These are phyloP conservation scores for Drosophila gaucha DNA, from an alignment of 2,888 invertebrate genomes.

Conservation along the genomic window DNA sequence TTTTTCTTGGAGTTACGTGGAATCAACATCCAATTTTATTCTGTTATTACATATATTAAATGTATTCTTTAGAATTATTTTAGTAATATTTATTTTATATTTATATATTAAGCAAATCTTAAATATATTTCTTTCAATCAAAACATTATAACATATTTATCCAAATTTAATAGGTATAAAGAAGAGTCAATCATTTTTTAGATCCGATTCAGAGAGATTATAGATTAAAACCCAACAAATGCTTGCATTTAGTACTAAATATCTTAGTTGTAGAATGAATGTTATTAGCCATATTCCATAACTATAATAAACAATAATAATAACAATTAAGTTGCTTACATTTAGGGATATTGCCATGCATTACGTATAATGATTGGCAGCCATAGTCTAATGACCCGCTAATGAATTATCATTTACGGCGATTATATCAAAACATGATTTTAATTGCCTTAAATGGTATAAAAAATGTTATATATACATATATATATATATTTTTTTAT, in stretches of 20 bases:
- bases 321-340: background rate
- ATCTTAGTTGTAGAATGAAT: background rate
- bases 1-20: background rate
- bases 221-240: background rate
- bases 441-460: background rate
- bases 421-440: slow-evolving; percentile 1
- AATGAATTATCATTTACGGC: background rate
- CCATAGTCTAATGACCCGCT: slow-evolving; percentile 17
- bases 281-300: background rate
- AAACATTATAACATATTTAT: too few species aligned
- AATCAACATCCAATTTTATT: background rate
- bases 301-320: background rate
- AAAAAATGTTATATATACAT: too few species aligned
- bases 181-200: too few species aligned
- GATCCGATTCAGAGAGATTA: too few species aligned
- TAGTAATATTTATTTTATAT: too few species aligned
- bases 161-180: too few species aligned
- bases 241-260: background rate
- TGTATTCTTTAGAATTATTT: too few species aligned
- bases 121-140: too few species aligned
- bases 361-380: slow-evolving; percentile 42
- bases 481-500: too few species aligned
- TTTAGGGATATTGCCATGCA: slow-evolving; percentile 1
- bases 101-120: too few species aligned
- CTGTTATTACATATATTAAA: background rate